Base-by-base conservation (phyloP, 2,888 invertebrate genomes). In the Fissipunctia ypsillon region DNA sequence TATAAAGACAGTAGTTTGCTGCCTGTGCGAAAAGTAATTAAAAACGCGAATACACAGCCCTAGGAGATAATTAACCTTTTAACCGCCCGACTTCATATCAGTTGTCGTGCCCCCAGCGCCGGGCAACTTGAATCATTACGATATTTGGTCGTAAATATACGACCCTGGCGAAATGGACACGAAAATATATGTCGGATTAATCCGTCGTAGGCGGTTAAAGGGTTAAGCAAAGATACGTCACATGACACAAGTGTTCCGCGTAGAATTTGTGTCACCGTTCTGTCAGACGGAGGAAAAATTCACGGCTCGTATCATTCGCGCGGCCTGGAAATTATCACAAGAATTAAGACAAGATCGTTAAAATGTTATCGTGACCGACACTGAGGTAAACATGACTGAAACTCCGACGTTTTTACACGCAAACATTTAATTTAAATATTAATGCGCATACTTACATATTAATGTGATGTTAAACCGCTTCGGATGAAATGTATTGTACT, bases 381-480 rank as follows among this genome's bases (percentile, higher is more conserved):
- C 60, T 67, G 22, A 52, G n/a, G n/a, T 65, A 75, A 81, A 81
- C 81, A 84, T 35, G 19, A 3, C 48, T 35, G 74, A 69, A 31
- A 31, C 22, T 19, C 57, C 4, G 56, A 68, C 65, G 56, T 64
- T 67, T 83, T 65, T 45, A 38, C 56, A 61, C 12, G 25, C 54
- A 80, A 75, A 81, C 75, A 70, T 81, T 74, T 84, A 48, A 75
- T 80, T 84, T 75, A 35, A 67, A 80, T 84, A 76, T 78, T 56
- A 78, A 76, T 57, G 61, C 31, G 56, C 43, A 43, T 45, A 75
- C 76, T 75, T 77, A 76, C 64, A 61, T 60, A 69, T 78, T 61
- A 77, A 76, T 69, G 64, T 28, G 48, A 59, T 64, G 78, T 54
- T 69, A 61, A 77, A 52, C 48, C 14, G 38, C 25, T 43, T 35